Evolutionary conservation across 37 sponge, comb jelly and placozoan genomes (phyloP).

Genomic region (Halisarca cf. caerulea): DNA sequence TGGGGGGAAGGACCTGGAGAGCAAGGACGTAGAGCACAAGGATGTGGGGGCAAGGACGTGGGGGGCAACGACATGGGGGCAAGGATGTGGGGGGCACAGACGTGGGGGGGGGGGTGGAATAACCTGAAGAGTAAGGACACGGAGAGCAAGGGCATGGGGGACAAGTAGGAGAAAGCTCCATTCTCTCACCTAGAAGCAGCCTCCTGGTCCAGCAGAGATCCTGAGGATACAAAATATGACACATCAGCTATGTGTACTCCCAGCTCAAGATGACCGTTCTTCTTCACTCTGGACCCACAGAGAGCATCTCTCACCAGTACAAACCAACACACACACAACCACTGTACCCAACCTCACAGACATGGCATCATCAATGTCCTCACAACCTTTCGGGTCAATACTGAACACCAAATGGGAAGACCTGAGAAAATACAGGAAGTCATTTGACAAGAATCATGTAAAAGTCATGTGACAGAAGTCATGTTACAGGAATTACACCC

Average conservation of each 20-base stretch:
- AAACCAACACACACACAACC: background rate
- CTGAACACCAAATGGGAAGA: constrained; percentile 69
- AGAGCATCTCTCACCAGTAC: background rate
- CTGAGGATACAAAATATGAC: constrained; percentile 73
- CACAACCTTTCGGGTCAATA: constrained; percentile 84
- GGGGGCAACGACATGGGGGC: background rate
- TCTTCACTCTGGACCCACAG: constrained; percentile 21
- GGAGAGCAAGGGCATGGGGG: too few relatives aligned
- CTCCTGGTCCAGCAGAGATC: constrained; percentile 54
- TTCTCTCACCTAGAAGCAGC: constrained; percentile 41
- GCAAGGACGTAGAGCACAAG: background rate
- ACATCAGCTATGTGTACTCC: constrained; percentile 91
- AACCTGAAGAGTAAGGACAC: too few relatives aligned
- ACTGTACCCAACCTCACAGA: constrained; percentile 61
- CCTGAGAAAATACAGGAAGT: too few relatives aligned
- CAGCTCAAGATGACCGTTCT: constrained; percentile 57
- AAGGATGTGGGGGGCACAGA: background rate
- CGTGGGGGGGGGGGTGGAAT: background rate
- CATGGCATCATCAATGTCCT: constrained; percentile 82
- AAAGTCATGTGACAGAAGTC: background rate
- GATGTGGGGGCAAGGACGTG: too few relatives aligned
- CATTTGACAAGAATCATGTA: background rate
- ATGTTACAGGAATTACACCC: too few relatives aligned
- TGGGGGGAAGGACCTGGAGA: background rate
- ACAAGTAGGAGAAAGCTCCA: too few relatives aligned